These are phyloP conservation scores for Numenius arquata DNA, from an alignment of 2,113 vertebrate species.

Conservation along the genomic window DNA sequence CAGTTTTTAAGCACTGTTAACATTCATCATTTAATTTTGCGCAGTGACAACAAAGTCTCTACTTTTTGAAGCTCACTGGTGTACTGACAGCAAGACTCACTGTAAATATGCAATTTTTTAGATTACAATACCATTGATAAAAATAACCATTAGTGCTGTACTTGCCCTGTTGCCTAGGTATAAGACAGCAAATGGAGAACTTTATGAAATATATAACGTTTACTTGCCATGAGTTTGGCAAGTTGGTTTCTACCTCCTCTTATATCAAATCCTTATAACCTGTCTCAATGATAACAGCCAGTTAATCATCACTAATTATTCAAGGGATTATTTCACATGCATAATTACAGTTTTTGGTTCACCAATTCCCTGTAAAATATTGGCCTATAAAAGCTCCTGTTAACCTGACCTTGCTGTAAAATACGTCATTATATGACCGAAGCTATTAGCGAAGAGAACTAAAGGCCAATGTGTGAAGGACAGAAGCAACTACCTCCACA, in stretches of 20 bases:
- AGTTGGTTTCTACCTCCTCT: not conserved
- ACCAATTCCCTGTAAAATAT: slow-evolving; percentile 68
- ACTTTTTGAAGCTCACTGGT: not conserved
- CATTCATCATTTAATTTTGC: not conserved
- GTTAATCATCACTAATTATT: slow-evolving; percentile 73
- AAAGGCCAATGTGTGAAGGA: slow-evolving; percentile 56
- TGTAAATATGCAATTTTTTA: not conserved
- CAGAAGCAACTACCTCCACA: slow-evolving; percentile 63
- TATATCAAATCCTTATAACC: slow-evolving; percentile 24
- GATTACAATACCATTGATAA: not conserved
- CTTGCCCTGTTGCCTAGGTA: not conserved
- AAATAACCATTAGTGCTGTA: not conserved
- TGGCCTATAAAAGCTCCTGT: slow-evolving; percentile 72
- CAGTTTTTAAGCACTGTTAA: not conserved
- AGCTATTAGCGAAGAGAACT: slow-evolving; percentile 72
- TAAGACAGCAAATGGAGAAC: not conserved
- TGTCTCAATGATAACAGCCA: slow-evolving; percentile 44
- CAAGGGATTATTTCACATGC: slow-evolving; percentile 56
- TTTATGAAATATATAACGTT: not conserved
- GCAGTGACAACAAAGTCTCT: not conserved
- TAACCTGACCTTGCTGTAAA: slow-evolving; percentile 79
- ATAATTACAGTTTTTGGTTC: slow-evolving; percentile 69
- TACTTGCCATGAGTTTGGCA: not conserved
- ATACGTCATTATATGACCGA: slow-evolving; percentile 76
- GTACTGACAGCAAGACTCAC: not conserved